These are phyloP conservation scores for Cepaea nemoralis DNA, from an alignment of 1,140 invertebrate species.

Conservation along the genomic window DNA sequence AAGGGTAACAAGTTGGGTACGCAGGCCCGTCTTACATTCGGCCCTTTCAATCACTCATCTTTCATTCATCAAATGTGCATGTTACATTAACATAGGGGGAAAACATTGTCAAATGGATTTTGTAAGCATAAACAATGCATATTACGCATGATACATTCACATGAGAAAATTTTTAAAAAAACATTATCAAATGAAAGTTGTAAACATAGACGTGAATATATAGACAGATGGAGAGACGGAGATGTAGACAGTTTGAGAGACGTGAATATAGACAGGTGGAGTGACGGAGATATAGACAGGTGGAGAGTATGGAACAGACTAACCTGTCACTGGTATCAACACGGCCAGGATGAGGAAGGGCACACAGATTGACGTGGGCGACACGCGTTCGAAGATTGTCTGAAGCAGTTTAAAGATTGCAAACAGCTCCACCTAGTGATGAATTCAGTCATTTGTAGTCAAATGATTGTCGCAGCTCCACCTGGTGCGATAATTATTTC, in stretches of 20 bases:
- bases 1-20: too few relatives aligned
- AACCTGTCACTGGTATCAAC: neutral
- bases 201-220: too few relatives aligned
- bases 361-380: neutral
- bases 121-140: too few relatives aligned
- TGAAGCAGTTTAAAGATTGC: neutral
- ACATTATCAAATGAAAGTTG: neutral
- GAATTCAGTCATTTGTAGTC: too few relatives aligned
- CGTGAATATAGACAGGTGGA: neutral
- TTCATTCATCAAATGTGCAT: too few relatives aligned
- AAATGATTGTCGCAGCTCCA: too few relatives aligned
- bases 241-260: neutral
- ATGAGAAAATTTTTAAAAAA: neutral
- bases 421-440: constrained; percentile 20
- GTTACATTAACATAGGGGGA: too few relatives aligned
- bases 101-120: too few relatives aligned
- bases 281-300: neutral
- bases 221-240: constrained; percentile 22
- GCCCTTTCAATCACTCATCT: too few relatives aligned
- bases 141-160: too few relatives aligned
- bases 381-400: neutral
- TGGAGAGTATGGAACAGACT: neutral
- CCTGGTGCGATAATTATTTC: too few relatives aligned
- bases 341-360: neutral
- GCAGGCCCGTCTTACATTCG: too few relatives aligned